Base-by-base conservation (phyloP, 2,888 invertebrate species). In the Cosmia trapezina region DNA sequence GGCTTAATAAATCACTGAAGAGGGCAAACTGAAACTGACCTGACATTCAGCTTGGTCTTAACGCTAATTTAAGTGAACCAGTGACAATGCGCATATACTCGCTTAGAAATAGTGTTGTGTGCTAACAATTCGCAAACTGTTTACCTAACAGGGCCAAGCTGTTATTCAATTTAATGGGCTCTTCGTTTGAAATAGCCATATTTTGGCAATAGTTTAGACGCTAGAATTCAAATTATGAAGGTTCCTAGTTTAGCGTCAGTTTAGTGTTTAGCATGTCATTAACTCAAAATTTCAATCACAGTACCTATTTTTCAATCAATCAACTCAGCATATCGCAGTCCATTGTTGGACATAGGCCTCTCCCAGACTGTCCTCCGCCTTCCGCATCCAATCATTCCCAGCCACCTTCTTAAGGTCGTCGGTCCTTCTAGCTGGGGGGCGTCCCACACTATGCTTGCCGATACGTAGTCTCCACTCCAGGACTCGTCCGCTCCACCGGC, bases 161-260 rank as follows among this genome's bases (percentile, higher is more conserved):
- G 47, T 78, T 74, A 78, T 78, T 78, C 11, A 70, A 41, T 60
- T 33, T 47, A 74, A 74, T 43, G 33, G 59, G 2, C 19, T 43
- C 41, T 70, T 74, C 8, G 41, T 78, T 78, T 41, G 45, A 41
- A 53, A 74, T 49, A 43, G 19, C 14, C 41, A 12, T 53, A 78
- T 59, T 59, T 70, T 12, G 19, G 57, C 2, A 70, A 70, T 51
- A 57, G 43, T 70, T 78, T 78, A 51, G 19, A 22, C 5, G 54
- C 47, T 75, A 65, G 12, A 74, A 41, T 70, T 78, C 28, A 37
- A 45, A 59, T 78, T 22, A 53, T n/a, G 8, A n/a, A 43, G 33
- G 56, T 77, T 33, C 12, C 22, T 22, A 51, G n/a, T 59, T 78
- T 45, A 51, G 12, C 4, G 19, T n/a, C 12, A 57, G n/a, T 70